Percentiles rank a stretch among this genome's conserved stretches.
These are phyloP conservation scores for Zosterops japonicus DNA, from an alignment of 2,113 vertebrate genomes.

Conservation along the genomic window DNA sequence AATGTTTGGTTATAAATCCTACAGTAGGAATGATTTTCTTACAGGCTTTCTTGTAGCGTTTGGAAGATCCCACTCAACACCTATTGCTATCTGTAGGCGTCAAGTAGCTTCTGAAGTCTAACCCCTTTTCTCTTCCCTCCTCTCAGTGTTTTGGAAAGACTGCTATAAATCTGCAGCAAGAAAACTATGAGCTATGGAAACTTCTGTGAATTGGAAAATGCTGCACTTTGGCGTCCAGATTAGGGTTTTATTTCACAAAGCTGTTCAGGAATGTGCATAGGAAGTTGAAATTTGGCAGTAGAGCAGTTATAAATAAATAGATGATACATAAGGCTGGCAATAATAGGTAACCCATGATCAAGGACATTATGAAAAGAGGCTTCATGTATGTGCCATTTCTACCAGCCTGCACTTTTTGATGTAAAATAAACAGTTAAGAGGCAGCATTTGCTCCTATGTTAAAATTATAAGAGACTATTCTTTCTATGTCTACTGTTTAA, in stretches of 20 bases:
- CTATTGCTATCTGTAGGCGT: neutral
- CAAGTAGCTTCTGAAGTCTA: slow-evolving; percentile 9
- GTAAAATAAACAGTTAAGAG: neutral
- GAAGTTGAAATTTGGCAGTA: neutral
- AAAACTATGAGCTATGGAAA: neutral
- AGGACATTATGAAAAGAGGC: neutral
- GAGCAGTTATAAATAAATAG: neutral
- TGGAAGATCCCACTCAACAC: slow-evolving; percentile 7
- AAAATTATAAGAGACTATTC: neutral
- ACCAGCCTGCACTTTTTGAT: neutral
- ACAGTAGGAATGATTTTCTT: neutral
- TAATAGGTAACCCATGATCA: neutral
- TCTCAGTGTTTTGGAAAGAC: slow-evolving; percentile 11
- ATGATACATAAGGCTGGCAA: neutral
- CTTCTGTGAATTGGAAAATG: neutral
- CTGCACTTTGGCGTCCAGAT: neutral
- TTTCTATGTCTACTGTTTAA: neutral
- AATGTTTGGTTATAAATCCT: neutral
- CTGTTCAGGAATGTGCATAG: neutral
- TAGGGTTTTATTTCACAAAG: neutral
- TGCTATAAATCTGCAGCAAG: neutral
- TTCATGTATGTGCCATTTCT: neutral
- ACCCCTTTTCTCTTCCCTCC: slow-evolving; percentile 6
- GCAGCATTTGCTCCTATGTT: neutral
- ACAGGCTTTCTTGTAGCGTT: neutral